Conservation (phyloP, 2,797 vertebrate genomes). For the Chiroxiphia lanceolata region DNA sequence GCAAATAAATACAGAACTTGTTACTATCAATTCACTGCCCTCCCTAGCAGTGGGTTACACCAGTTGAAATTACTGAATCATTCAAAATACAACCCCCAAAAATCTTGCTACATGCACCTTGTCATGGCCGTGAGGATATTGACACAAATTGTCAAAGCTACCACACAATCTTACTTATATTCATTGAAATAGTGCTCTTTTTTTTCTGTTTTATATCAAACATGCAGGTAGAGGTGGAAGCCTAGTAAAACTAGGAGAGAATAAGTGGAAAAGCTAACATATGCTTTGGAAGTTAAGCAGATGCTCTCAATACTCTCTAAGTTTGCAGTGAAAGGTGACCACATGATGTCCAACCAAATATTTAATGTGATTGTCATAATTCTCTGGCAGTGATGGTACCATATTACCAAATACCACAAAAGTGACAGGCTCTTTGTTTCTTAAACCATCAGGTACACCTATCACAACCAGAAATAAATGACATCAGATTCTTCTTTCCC, state of each 20-base stretch:
- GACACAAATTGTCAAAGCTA: background rate
- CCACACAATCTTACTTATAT: background rate
- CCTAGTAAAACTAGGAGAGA: background rate
- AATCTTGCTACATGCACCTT: background rate
- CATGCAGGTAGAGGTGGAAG: background rate
- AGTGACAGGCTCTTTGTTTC: background rate
- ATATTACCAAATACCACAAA: background rate
- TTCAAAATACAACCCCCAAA: background rate
- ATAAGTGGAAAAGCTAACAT: background rate
- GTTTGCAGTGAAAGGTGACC: background rate
- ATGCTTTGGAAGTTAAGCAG: background rate
- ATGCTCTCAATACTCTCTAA: background rate
- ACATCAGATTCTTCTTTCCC: background rate
- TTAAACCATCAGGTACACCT: background rate
- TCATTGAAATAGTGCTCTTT: background rate
- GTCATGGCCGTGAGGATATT: background rate
- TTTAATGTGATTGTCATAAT: background rate
- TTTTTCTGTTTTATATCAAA: background rate
- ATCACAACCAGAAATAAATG: background rate
- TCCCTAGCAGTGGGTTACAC: fast-evolving
- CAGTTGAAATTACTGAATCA: background rate
- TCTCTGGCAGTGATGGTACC: background rate
- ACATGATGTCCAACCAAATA: background rate
- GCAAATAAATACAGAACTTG: background rate
- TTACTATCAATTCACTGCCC: background rate